Evolutionary conservation across 2,113 vertebrate genomes (phyloP).

Genomic region (Carassius gibelio): DNA sequence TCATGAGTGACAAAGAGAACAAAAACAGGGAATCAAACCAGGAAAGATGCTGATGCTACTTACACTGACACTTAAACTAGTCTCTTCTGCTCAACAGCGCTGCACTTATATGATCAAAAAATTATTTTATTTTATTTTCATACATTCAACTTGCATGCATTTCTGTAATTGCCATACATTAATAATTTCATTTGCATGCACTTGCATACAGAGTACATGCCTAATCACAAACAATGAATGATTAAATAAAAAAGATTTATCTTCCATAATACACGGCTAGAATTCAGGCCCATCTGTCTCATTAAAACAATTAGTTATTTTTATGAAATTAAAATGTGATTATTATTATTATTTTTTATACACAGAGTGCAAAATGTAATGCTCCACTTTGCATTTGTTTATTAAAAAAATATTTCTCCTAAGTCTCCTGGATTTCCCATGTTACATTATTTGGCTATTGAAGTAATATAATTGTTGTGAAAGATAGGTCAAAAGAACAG

Average conservation of each 20-base stretch:
- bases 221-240: background rate
- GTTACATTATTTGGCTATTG: too few species aligned
- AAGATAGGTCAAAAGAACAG: too few species aligned
- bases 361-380: background rate
- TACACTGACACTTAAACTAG: background rate
- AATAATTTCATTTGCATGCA: background rate
- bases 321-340: background rate
- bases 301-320: background rate
- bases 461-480: too few species aligned
- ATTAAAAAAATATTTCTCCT: background rate
- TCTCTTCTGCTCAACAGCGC: background rate
- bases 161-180: too few species aligned
- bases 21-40: background rate
- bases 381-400: background rate
- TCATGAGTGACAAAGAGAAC: slow-evolving; percentile 2
- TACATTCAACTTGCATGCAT: too few species aligned
- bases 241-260: background rate
- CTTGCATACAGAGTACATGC: too few species aligned
- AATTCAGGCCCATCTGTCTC: background rate
- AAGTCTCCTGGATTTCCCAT: background rate
- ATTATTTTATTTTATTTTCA: too few species aligned
- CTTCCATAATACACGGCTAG: background rate
- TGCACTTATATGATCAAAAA: background rate
- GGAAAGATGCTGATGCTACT: background rate
- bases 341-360: background rate